A percentile compares a stretch with the other conserved stretches of the same genome.
These are phyloP conservation scores for Spea multiplicata DNA, from an alignment of 2,113 vertebrate species.

Conservation along the genomic window DNA sequence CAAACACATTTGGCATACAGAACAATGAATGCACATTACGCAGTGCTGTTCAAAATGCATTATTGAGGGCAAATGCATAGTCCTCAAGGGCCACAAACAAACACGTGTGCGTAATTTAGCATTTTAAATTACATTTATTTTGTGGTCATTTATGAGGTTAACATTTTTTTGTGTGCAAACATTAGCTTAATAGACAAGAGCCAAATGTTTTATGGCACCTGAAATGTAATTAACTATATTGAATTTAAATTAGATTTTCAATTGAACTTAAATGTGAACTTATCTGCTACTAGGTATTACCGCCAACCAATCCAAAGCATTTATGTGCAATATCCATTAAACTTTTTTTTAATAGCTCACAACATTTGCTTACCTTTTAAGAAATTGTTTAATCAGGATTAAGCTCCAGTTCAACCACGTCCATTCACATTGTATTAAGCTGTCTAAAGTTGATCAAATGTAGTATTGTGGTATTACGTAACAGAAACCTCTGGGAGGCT, in stretches of 20 bases:
- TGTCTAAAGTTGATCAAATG: constrained; percentile 30
- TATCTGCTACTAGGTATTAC: constrained; percentile 24
- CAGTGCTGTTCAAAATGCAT: too few relatives aligned
- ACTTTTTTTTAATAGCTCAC: constrained; percentile 41
- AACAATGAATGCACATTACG: too few relatives aligned
- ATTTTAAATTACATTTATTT: neutral
- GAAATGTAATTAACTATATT: constrained; percentile 47
- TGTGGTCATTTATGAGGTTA: constrained; percentile 37
- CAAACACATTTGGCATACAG: too few relatives aligned
- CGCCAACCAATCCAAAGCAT: constrained; percentile 45
- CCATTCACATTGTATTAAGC: constrained; percentile 24
- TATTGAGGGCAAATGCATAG: too few relatives aligned
- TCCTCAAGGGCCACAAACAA: too few relatives aligned
- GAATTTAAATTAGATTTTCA: constrained; percentile 48
- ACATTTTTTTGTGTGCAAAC: constrained; percentile 34
- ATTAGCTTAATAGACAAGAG: constrained; percentile 41
- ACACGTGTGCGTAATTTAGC: too few relatives aligned
- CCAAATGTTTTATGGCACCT: constrained; percentile 47
- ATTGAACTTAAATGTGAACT: constrained; percentile 45
- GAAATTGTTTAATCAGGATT: constrained; percentile 46
- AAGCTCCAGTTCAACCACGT: constrained; percentile 33
- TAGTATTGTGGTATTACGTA: constrained; percentile 28
- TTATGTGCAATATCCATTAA: constrained; percentile 41
- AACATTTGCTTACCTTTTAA: constrained; percentile 49
- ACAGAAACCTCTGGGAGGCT: constrained; percentile 9